A percentile compares a stretch with the other conserved stretches of the same genome.
Conservation (phyloP, 2,888 invertebrate genomes). For the Apotomis turbidana region DNA sequence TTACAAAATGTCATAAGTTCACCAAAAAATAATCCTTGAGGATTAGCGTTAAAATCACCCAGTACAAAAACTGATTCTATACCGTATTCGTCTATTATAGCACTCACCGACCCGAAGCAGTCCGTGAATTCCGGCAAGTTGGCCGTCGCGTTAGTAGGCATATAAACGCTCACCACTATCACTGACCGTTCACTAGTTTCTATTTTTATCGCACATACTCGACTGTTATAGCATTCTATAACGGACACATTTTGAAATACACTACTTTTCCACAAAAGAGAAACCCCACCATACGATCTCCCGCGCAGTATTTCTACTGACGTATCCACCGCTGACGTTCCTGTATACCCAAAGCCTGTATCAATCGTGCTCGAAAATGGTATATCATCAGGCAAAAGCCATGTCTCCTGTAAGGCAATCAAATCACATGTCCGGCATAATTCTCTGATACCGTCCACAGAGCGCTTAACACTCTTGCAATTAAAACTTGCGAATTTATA, state of each 20-base stretch:
- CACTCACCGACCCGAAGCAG: too few relatives aligned
- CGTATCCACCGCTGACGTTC: background rate
- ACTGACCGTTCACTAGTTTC: too few relatives aligned
- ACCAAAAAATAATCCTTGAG: too few relatives aligned
- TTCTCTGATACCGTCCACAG: conserved; percentile 28
- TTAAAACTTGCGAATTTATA: conserved; percentile 34
- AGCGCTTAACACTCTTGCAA: conserved; percentile 40
- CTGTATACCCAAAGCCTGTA: background rate
- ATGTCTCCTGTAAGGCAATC: conserved; percentile 24
- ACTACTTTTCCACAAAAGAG: background rate
- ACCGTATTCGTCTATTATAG: too few relatives aligned
- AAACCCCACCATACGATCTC: conserved; percentile 42
- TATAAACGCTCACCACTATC: too few relatives aligned
- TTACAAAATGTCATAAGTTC: too few relatives aligned
- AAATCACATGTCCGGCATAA: conserved; percentile 26
- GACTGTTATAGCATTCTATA: background rate
- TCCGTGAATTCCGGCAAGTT: too few relatives aligned
- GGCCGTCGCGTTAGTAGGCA: too few relatives aligned
- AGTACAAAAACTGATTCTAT: too few relatives aligned
- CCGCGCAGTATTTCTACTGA: background rate
- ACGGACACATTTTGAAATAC: background rate
- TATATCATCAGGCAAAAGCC: conserved; percentile 19
- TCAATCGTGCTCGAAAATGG: background rate
- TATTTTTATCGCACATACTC: background rate
- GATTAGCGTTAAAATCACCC: too few relatives aligned